Conservation (phyloP, 2,888 invertebrate genomes). For the Drosophila colorata region DNA sequence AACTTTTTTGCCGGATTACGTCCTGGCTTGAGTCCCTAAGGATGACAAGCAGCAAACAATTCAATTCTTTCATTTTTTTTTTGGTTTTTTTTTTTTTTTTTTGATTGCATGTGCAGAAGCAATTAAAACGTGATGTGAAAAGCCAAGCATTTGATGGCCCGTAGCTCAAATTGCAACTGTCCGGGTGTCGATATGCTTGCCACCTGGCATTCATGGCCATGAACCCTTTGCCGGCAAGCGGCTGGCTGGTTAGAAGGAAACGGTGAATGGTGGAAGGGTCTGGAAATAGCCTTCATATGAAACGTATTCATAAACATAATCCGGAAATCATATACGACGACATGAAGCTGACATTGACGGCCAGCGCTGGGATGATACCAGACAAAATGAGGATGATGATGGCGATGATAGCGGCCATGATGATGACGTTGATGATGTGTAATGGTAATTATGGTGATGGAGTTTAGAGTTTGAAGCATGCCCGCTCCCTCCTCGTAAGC, state of each 20-base stretch:
- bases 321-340: slow-evolving; percentile 56
- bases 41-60: neutral
- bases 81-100: neutral
- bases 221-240: slow-evolving; percentile 18
- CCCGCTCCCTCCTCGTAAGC: neutral
- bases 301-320: slow-evolving; percentile 69
- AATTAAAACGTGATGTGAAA: slow-evolving; percentile 36
- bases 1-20: neutral
- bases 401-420: slow-evolving; percentile 6
- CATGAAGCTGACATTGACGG: slow-evolving; percentile 29
- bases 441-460: slow-evolving; percentile 20
- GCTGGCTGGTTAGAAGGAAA: neutral
- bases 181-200: slow-evolving; percentile 13
- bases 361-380: slow-evolving; percentile 2
- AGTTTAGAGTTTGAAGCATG: slow-evolving; percentile 1
- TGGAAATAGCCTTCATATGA: slow-evolving; percentile 41
- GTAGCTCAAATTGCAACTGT: slow-evolving; percentile 4
- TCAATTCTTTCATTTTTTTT: neutral
- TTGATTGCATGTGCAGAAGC: slow-evolving; percentile 3
- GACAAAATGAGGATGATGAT: slow-evolving; percentile 8
- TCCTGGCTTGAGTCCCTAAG: neutral
- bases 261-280: neutral
- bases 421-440: slow-evolving; percentile 5
- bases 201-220: slow-evolving; percentile 15
- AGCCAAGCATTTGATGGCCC: neutral